Base-by-base conservation (phyloP, 2,888 invertebrate species). In the Pseudococcus longispinus region DNA sequence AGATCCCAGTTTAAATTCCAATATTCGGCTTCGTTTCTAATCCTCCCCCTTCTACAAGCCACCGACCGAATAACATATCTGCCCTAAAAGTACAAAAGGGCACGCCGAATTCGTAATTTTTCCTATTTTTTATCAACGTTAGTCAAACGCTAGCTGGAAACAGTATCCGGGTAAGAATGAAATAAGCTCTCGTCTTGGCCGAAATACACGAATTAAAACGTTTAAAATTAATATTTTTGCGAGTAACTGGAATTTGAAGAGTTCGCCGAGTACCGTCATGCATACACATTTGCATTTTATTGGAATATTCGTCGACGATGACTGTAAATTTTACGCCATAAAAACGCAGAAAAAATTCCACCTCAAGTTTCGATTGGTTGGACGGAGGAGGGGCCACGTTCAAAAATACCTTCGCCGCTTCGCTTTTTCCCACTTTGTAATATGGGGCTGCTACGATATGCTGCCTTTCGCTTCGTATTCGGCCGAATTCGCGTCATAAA, bases 211-310 rank as follows among this genome's bases (percentile, higher is more conserved):
- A 70, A 70, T 70, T 70, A 70, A 70, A 70, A 70, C 70, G 70
- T 70, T 70, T 70, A 70, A 70, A 70, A 70, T 70, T 70, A 70
- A 70, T 70, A 70, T 70, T 70, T 70, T 70, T 70, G 29, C 70
- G 15, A 70, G 70, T 70, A 70, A 70, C 70, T 70, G 70, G 70
- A 70, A 70, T 70, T 70, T 70, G 29, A 29, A 70, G 70, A 70
- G 70, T 29, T 70, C 18, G 11, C 70, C 29, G 70, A 70, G 70
- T 70, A 70, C 70, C 70, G 70, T 29, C 70, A 70, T 70, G 70
- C 70, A 70, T 70, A 70, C 70, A 70, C 70, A 70, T 70, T 70
- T 70, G 70, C 70, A 70, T 70, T 70, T 70, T 70, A 70, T 70
- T 70, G 70, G 70, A 70, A 70, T 70, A 70, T 70, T 70, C 70